Conservation (phyloP, 2,888 invertebrate genomes). For the Drosophila kanekoi region DNA sequence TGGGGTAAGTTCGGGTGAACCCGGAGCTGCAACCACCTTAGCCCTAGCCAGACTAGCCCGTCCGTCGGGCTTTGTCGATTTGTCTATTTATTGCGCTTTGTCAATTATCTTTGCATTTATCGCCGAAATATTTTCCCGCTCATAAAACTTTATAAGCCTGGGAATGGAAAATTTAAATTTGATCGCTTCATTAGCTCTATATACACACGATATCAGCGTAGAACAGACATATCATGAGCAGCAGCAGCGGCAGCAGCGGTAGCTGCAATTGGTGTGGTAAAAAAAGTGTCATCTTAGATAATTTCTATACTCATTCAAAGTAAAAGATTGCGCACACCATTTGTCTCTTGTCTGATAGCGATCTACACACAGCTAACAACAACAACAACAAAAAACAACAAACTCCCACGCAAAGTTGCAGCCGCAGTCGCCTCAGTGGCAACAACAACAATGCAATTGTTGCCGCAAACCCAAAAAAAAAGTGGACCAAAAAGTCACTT, state of each 20-base stretch:
- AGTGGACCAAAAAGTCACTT: conserved; percentile 44
- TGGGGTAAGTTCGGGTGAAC: conserved; percentile 82
- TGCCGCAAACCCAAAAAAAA: conserved; percentile 54
- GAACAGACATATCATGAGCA: conserved; percentile 30
- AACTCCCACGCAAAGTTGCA: conserved; percentile 81
- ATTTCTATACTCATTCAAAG: conserved; percentile 67
- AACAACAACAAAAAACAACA: conserved; percentile 50
- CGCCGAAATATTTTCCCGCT: conserved; percentile 24
- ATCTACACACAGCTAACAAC: conserved; percentile 62
- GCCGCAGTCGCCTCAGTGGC: conserved; percentile 50
- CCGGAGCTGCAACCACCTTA: conserved; percentile 21
- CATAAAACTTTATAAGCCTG: conserved; percentile 48
- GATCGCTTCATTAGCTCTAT: conserved; percentile 65
- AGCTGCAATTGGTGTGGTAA: background rate
- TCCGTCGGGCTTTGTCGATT: conserved; percentile 19
- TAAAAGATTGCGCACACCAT: conserved; percentile 83
- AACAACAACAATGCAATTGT: conserved; percentile 64
- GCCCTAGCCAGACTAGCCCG: conserved; percentile 15
- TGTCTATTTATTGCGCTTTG: conserved; percentile 47
- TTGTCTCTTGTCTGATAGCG: conserved; percentile 81
- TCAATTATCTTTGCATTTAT: conserved; percentile 60
- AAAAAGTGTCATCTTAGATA: conserved; percentile 76
- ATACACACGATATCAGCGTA: background rate
- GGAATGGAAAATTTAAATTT: conserved; percentile 49
- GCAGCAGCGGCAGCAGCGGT: conserved; percentile 9